A percentile compares a stretch with the other conserved stretches of the same genome.
phyloP scores from a whole-genome alignment of 1,140 invertebrate genomes.

The Muscidifurax raptorellus region DNA sequence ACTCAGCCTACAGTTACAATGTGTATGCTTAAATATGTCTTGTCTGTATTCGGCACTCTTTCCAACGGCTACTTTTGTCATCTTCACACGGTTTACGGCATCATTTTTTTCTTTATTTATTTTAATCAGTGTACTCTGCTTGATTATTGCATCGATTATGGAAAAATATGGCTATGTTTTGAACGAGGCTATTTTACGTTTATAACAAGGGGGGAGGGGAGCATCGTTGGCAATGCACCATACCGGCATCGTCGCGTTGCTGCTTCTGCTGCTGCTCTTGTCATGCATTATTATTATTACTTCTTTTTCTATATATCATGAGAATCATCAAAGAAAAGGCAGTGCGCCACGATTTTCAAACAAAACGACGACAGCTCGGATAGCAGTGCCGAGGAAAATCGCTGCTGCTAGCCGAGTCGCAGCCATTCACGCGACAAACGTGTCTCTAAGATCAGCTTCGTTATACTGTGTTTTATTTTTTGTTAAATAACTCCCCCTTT shows the following conservation, averaged over 20 bases:
- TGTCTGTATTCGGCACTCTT: slow-evolving; percentile 65
- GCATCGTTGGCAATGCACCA: slow-evolving; percentile 30
- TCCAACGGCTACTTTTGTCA: slow-evolving; percentile 60
- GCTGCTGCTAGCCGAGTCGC: neutral
- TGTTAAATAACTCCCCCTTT: slow-evolving; percentile 43
- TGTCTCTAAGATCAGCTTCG: slow-evolving; percentile 47
- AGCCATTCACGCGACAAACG: slow-evolving; percentile 39
- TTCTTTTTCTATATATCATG: slow-evolving; percentile 40
- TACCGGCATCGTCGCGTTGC: slow-evolving; percentile 53
- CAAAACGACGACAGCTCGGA: neutral
- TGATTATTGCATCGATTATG: slow-evolving; percentile 74
- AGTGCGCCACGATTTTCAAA: slow-evolving; percentile 47
- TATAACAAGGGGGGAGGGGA: slow-evolving; percentile 70
- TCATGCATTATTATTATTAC: slow-evolving; percentile 49
- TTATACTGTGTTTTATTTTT: slow-evolving; percentile 40
- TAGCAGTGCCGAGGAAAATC: neutral
- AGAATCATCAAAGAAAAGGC: slow-evolving; percentile 65
- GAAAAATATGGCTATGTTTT: slow-evolving; percentile 75
- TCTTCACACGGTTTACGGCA: slow-evolving; percentile 54
- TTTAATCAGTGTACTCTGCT: slow-evolving; percentile 64
- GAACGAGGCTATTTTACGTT: slow-evolving; percentile 60
- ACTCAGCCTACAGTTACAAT: slow-evolving; percentile 31
- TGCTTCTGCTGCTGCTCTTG: slow-evolving; percentile 55
- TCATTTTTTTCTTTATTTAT: slow-evolving; percentile 49
- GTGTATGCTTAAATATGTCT: slow-evolving; percentile 35